Evolutionary conservation across 1,140 invertebrate species (phyloP).

Genomic region (Druon quercuslanigerum): DNA sequence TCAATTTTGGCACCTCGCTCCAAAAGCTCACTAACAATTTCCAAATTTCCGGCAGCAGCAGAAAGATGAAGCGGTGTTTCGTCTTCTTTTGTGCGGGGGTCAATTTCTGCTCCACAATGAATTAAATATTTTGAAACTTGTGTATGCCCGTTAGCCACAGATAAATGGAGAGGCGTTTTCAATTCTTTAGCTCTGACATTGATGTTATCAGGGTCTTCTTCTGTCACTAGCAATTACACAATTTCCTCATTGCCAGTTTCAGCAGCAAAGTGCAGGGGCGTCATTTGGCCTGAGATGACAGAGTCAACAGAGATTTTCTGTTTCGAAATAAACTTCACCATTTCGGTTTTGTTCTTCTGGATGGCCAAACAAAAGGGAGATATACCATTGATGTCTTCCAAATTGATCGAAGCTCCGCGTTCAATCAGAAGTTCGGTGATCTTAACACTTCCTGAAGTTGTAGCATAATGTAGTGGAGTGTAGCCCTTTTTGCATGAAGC

Average conservation of each 20-base stretch:
- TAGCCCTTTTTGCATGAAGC: too few relatives aligned
- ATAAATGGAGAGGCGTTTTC: neutral
- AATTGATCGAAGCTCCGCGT: neutral
- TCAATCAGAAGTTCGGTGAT: too few relatives aligned
- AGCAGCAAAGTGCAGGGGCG: neutral
- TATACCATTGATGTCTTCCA: neutral
- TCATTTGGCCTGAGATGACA: neutral
- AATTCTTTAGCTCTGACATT: neutral
- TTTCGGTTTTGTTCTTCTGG: neutral
- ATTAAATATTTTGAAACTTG: too few relatives aligned
- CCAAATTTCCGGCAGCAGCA: neutral
- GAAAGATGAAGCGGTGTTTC: neutral
- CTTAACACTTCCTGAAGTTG: too few relatives aligned
- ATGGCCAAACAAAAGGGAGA: neutral
- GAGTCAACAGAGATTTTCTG: neutral
- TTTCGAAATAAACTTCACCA: neutral
- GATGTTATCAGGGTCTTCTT: neutral
- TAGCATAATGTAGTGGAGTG: too few relatives aligned
- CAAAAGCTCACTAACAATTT: neutral
- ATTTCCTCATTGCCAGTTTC: neutral
- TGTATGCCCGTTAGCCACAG: too few relatives aligned
- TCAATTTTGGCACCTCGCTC: too few relatives aligned
- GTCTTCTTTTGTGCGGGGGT: neutral
- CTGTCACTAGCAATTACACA: neutral
- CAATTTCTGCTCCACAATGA: neutral